Base-by-base conservation (phyloP, 2,797 vertebrate species). In the Premnoplex brunnescens region DNA sequence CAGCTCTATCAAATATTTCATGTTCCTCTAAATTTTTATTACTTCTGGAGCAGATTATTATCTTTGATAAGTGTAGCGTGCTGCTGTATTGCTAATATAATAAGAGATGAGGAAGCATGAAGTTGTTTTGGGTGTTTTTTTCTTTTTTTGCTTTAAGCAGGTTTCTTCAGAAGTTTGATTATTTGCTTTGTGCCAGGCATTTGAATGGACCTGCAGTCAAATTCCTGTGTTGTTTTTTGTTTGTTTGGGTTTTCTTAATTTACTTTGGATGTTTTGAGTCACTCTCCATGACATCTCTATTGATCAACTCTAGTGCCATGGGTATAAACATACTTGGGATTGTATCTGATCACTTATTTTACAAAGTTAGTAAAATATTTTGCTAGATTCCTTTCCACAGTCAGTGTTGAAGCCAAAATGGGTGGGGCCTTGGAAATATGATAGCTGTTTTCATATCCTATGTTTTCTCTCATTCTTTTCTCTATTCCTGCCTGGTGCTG, bases 391-490 rank as follows among this genome's bases (percentile, higher is more conserved):
- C 41, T 4, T 74, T 19, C 21, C 1, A 7, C 8, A 83, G 63
- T 41, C 23, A 34, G 7, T 24, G 22, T 32, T 56, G 52, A 71
- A 71, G 5, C 17, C 7, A 22, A 86, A 86, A 59, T 20, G 46
- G 5, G 19, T 52, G 6, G 59, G 9, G 15, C 3, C 19, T 32
- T 49, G 26, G 74, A 73, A 83, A 74, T 49, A n/a, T 3, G 6
- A 24, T 5, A 36, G 16, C 3, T 80, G 1, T 66, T 77, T n/a
- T 73, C n/a, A 24, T 24, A 43, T 3, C 4, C 12, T 43, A 39
- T 1, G 0, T n/a, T 56, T 83, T 56, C 8, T 78, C 6, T 68
- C 1, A 4, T 54, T 69, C 12, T 24, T 73, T 1, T 39, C 1
- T 27, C 14, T 66, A 14, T 46, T 69, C 3, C 13, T 86, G 17